phyloP scores from a whole-genome alignment of 1,140 invertebrate species.

The Goniozus legneri region DNA sequence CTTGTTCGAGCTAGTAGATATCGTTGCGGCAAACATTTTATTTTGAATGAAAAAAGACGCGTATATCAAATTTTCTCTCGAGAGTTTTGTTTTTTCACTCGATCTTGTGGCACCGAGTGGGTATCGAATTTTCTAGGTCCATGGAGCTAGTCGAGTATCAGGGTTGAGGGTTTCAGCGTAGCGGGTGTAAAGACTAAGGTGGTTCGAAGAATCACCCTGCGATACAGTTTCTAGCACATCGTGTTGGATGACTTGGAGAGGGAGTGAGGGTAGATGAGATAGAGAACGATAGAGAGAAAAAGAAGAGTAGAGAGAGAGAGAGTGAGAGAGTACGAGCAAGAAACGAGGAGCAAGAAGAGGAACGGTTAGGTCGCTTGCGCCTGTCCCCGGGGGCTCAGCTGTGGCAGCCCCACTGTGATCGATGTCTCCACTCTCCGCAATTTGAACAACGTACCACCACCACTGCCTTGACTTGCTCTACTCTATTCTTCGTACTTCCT shows the following conservation, averaged over 20 bases:
- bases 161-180: neutral
- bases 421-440: conserved; percentile 49
- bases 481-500: too few relatives aligned
- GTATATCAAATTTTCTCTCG: too few relatives aligned
- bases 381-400: conserved; percentile 44
- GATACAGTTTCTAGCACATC: conserved; percentile 7
- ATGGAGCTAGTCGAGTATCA: neutral
- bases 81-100: too few relatives aligned
- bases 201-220: conserved; percentile 13
- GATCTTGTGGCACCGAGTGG: too few relatives aligned
- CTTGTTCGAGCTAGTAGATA: conserved; percentile 12
- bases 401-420: conserved; percentile 36
- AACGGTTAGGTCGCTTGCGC: conserved; percentile 25
- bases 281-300: neutral
- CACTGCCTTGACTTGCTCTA: too few relatives aligned
- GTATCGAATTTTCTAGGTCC: too few relatives aligned
- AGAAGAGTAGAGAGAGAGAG: neutral
- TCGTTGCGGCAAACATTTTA: too few relatives aligned
- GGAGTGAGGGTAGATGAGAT: conserved; percentile 1
- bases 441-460: conserved; percentile 49
- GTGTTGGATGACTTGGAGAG: neutral
- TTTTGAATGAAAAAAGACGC: too few relatives aligned
- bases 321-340: conserved; percentile 9
- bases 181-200: neutral
- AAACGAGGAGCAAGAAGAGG: conserved; percentile 18